Evolutionary conservation across 1,140 invertebrate genomes (phyloP).

Genomic region (Planococcus citri): DNA sequence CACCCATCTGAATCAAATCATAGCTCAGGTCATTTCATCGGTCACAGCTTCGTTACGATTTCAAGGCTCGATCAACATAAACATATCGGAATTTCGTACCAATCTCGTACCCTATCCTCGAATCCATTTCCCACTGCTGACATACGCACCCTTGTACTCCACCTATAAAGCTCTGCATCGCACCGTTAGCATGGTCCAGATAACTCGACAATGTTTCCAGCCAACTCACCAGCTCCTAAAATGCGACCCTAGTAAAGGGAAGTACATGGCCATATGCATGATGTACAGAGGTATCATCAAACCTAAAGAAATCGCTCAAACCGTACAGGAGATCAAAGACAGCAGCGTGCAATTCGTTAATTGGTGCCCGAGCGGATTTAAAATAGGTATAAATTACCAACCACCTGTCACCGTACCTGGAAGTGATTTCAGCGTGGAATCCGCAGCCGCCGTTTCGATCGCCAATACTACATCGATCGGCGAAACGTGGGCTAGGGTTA

Average conservation of each 20-base stretch:
- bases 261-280: conserved; percentile 43
- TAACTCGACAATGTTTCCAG: conserved; percentile 15
- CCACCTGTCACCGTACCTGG: conserved; percentile 62
- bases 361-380: conserved; percentile 49
- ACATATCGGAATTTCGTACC: conserved; percentile 52
- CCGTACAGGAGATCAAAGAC: conserved; percentile 52
- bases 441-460: conserved; percentile 69
- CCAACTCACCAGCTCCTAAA: conserved; percentile 20
- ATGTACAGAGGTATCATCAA: conserved; percentile 42
- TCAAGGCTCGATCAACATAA: conserved; percentile 47
- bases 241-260: conserved; percentile 36
- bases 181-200: neutral
- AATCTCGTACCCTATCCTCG: conserved; percentile 49
- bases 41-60: conserved; percentile 44
- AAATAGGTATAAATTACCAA: conserved; percentile 60
- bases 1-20: conserved; percentile 34
- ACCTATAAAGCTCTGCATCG: neutral
- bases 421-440: conserved; percentile 66
- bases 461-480: conserved; percentile 70
- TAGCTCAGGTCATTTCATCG: conserved; percentile 38
- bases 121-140: conserved; percentile 34
- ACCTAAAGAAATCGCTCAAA: conserved; percentile 54
- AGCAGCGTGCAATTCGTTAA: conserved; percentile 44
- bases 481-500: conserved; percentile 62
- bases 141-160: conserved; percentile 28